Evolutionary conservation across 2,888 invertebrate genomes (phyloP), one percentile per base, ranked within the genome.

Genomic region (Nasonovia ribisnigri): DNA sequence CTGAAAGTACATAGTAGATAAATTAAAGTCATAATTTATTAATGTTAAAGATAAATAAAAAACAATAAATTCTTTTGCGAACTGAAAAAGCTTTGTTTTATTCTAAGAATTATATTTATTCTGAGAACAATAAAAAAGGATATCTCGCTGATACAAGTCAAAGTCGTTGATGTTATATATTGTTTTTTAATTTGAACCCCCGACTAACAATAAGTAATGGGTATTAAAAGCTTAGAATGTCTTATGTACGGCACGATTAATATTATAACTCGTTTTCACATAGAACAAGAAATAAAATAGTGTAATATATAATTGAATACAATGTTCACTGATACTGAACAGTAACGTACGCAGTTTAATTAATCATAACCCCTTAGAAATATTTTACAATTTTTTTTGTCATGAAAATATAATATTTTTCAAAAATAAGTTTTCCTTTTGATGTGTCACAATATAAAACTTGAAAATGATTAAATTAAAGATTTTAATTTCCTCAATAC

Each of bases 391-490:
- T 43, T 42, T n/a, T 43, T 11, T 24, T 77, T 90, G 36, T 51
- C 67, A 8, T 24, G 26, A 67, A 51, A 77, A 51, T 29, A 8
- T 54, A 54, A 24, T 10, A 46, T 91, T n/a, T 24, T 20, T 11
- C 5, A 54, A 84, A 36, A 54, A 54, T n/a, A 43, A 43, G 8
- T 26, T 46, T 54, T 57, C 16, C 4, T 16, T 91, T 84, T 57
- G 26, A 57, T 43, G 43, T 90, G 46, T 26, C 29, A 20, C n/a
- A 24, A 10, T n/a, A 84, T 51, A 84, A 29, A 91, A 91, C 48
- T 90, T 67, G 13, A 54, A 91, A 91, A 54, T 43, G 42, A 51
- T n/a, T n/a, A n/a, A n/a, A n/a, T n/a, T n/a, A n/a, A n/a, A n/a
- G n/a, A n/a, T n/a, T n/a, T n/a, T 3, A 51, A 91, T 54, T 42